phyloP scores from a whole-genome alignment of 2,113 vertebrate species.

The Garra rufa region DNA sequence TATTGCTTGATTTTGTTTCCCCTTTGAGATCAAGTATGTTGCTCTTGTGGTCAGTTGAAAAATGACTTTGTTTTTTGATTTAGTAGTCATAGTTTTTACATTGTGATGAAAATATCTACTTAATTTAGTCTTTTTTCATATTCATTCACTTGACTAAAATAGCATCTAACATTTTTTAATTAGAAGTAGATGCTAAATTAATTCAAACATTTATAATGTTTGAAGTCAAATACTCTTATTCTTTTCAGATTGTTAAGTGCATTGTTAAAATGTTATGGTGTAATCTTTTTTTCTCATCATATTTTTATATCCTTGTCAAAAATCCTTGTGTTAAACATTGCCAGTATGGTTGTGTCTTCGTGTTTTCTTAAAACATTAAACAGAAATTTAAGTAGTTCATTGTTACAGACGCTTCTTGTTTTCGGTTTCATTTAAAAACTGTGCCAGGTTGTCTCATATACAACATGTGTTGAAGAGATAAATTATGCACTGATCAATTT shows the following conservation, averaged over 20 bases:
- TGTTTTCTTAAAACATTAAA: not conserved
- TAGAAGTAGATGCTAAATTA: too few relatives aligned
- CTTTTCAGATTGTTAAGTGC: too few relatives aligned
- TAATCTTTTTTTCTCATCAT: too few relatives aligned
- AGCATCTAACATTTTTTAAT: too few relatives aligned
- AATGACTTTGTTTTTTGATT: too few relatives aligned
- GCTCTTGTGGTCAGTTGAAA: not conserved
- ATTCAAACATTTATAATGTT: too few relatives aligned
- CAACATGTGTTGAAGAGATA: conserved; percentile 36
- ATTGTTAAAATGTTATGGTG: too few relatives aligned
- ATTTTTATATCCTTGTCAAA: not conserved
- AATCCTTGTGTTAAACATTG: not conserved
- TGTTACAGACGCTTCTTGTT: conserved; percentile 7
- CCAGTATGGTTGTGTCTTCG: not conserved
- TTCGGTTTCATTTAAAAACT: not conserved
- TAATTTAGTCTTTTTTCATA: too few relatives aligned
- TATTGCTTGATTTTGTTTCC: not conserved
- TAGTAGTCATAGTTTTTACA: too few relatives aligned
- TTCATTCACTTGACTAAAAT: too few relatives aligned
- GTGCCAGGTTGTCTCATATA: conserved; percentile 16
- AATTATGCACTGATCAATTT: conserved; percentile 56
- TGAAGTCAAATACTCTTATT: too few relatives aligned
- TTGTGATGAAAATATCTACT: too few relatives aligned
- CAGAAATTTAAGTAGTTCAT: not conserved
- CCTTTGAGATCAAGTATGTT: not conserved